These are phyloP conservation scores for Sander vitreus DNA, from an alignment of 2,113 vertebrate genomes.

Conservation along the genomic window DNA sequence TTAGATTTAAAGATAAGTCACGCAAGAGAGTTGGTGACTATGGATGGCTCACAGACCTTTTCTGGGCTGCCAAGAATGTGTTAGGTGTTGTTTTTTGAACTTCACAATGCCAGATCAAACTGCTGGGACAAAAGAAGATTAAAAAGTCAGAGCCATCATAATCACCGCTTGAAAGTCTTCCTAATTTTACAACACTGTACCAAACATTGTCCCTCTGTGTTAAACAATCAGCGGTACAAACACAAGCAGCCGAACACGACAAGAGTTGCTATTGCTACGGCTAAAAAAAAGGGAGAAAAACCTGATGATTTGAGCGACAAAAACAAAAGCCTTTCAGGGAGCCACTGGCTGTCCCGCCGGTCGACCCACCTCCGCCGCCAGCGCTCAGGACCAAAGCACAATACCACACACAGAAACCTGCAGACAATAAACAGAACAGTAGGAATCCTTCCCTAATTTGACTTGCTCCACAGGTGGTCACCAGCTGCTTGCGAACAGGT, in stretches of 20 bases:
- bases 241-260: background rate
- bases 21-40: constrained; percentile 45
- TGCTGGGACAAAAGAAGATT: background rate
- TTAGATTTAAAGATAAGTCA: constrained; percentile 58
- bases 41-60: constrained; percentile 22
- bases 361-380: constrained; percentile 69
- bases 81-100: background rate
- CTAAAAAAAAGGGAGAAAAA: constrained; percentile 31
- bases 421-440: constrained; percentile 92
- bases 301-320: constrained; percentile 49
- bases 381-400: constrained; percentile 81
- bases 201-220: constrained; percentile 1
- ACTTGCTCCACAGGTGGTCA: constrained; percentile 97
- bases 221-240: background rate
- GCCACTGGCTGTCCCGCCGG: constrained; percentile 32
- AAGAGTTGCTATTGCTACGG: background rate
- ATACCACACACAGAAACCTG: constrained; percentile 88
- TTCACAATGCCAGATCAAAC: background rate
- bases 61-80: background rate
- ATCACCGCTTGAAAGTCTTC: background rate
- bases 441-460: constrained; percentile 94
- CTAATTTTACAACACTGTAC: background rate
- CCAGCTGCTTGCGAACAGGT: constrained; percentile 95
- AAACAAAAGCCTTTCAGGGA: constrained; percentile 45
- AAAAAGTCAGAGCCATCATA: background rate